phyloP scores from a whole-genome alignment of 64 coral and sea anemone species.

The Montipora efflorescens region DNA sequence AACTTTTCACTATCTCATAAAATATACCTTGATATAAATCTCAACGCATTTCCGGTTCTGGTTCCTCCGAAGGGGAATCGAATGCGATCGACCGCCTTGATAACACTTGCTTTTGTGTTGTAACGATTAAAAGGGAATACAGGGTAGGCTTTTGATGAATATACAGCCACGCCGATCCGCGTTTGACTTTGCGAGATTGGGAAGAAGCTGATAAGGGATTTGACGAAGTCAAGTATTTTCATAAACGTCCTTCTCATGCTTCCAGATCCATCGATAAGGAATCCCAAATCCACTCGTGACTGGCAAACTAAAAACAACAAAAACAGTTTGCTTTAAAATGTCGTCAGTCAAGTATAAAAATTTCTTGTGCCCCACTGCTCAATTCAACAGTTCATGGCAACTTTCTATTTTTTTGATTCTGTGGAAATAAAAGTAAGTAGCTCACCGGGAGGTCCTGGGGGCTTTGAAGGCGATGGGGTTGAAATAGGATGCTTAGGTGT shows the following conservation, averaged over 20 bases:
- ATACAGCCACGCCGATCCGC: constrained; percentile 40
- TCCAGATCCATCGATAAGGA: constrained; percentile 56
- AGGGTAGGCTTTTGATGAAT: neutral
- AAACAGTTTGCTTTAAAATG: neutral
- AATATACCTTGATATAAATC: constrained; percentile 46
- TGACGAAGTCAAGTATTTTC: constrained; percentile 32
- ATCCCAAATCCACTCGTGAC: constrained; percentile 33
- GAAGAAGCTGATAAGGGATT: constrained; percentile 44
- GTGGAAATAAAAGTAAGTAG: no score
- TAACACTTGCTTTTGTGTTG: neutral
- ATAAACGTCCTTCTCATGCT: constrained; percentile 1
- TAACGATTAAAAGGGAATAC: constrained; percentile 30
- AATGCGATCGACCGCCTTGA: constrained; percentile 12
- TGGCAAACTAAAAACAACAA: constrained; percentile 20
- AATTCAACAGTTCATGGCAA: neutral
- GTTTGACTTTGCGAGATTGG: constrained; percentile 22
- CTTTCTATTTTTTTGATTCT: neutral
- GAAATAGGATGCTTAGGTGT: neutral
- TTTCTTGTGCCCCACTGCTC: no score
- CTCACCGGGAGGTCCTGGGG: neutral
- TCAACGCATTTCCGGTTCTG: constrained; percentile 37
- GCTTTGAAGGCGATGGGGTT: neutral
- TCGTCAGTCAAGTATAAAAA: no score
- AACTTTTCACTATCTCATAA: neutral
- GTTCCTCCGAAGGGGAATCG: constrained; percentile 27